Percentiles rank a stretch among this genome's conserved stretches.
phyloP scores from a whole-genome alignment of 1,140 invertebrate genomes.

The Ostrea edulis region DNA sequence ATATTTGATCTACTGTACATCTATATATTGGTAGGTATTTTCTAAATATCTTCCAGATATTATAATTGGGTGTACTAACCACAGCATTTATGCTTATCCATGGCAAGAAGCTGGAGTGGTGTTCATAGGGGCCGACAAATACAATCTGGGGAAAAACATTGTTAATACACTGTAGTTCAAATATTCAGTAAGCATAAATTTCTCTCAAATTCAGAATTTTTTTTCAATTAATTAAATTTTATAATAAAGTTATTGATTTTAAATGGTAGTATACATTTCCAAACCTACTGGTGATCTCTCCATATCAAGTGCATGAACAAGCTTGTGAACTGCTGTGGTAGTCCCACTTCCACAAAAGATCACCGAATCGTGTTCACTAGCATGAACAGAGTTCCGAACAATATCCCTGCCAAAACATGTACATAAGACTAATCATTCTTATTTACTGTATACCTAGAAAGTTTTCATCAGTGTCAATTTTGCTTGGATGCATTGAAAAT shows the following conservation, averaged over 20 bases:
- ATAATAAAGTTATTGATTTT: neutral
- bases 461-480: too few species aligned
- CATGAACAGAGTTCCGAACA: slow-evolving; percentile 89
- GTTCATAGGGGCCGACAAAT: slow-evolving; percentile 92
- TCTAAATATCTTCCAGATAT: too few species aligned
- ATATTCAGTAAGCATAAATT: too few species aligned
- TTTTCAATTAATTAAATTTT: too few species aligned
- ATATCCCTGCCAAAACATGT: slow-evolving; percentile 85
- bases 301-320: slow-evolving; percentile 85
- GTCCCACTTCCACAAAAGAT: slow-evolving; percentile 89
- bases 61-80: slow-evolving; percentile 80
- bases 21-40: neutral
- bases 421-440: too few species aligned
- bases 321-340: slow-evolving; percentile 86
- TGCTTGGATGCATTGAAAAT: too few species aligned
- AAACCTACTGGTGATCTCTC: slow-evolving; percentile 80
- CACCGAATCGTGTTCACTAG: slow-evolving; percentile 90
- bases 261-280: neutral
- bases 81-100: slow-evolving; percentile 90
- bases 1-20: neutral
- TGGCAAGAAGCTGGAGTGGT: slow-evolving; percentile 90
- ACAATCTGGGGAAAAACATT: slow-evolving; percentile 68
- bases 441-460: too few species aligned
- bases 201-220: too few species aligned
- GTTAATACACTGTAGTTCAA: too few species aligned